phyloP scores from a whole-genome alignment of 2,888 invertebrate genomes.

The Teleogryllus oceanicus region DNA sequence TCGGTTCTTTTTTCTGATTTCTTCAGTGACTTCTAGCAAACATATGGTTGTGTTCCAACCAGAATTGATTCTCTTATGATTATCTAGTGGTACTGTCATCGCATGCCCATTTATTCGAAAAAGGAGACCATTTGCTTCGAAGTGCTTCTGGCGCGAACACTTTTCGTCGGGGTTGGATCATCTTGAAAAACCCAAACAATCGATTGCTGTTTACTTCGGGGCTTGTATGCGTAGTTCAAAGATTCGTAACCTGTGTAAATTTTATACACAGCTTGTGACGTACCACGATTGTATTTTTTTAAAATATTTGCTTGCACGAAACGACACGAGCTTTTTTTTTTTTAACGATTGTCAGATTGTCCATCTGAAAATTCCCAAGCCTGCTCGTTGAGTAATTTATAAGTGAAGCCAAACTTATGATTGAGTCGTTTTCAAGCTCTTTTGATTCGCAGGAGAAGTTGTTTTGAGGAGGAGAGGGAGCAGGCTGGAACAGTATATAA shows the following conservation, averaged over 20 bases:
- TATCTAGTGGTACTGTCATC: neutral
- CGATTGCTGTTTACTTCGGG: neutral
- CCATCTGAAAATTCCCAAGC: too few species aligned
- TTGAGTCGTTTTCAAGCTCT: too few species aligned
- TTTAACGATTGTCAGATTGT: slow-evolving; percentile 40
- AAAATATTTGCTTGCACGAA: neutral
- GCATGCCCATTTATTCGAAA: neutral
- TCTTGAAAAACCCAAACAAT: neutral
- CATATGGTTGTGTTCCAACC: neutral
- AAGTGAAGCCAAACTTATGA: too few species aligned
- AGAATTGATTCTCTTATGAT: neutral
- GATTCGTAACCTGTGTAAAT: neutral
- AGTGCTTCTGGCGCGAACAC: neutral
- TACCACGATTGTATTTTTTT: neutral
- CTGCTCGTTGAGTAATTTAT: too few species aligned
- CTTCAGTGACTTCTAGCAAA: neutral
- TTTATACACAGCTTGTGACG: neutral
- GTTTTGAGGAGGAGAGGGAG: too few species aligned
- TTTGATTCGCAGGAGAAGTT: too few species aligned
- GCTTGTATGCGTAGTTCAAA: neutral
- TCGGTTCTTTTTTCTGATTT: neutral
- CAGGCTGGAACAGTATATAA: too few species aligned
- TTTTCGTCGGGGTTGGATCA: neutral
- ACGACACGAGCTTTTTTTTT: slow-evolving; percentile 26
- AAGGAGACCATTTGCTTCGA: neutral